Conservation (phyloP, 1,140 invertebrate genomes). For the Paralvinella palmiformis region DNA sequence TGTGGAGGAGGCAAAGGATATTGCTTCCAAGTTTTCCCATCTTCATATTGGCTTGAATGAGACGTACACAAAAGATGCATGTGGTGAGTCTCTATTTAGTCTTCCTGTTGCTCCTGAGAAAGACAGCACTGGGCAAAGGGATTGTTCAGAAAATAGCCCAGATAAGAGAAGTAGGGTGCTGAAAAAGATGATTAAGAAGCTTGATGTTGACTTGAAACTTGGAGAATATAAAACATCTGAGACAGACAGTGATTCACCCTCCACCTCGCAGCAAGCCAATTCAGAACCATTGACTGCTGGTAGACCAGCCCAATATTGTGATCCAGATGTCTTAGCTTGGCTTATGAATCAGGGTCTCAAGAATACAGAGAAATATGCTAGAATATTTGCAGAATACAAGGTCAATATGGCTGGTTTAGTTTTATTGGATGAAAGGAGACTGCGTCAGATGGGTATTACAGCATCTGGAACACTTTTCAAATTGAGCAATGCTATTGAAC, state of each 20-base stretch:
- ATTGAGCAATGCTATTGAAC: slow-evolving; percentile 32
- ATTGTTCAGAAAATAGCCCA: neutral
- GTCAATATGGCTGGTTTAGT: slow-evolving; percentile 33
- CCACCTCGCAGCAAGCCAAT: neutral
- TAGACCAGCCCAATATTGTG: neutral
- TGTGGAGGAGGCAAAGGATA: too few species aligned
- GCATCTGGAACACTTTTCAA: slow-evolving; percentile 37
- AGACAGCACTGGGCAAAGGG: too few species aligned
- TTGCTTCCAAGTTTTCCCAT: too few species aligned
- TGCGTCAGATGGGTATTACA: slow-evolving; percentile 38
- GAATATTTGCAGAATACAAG: slow-evolving; percentile 37
- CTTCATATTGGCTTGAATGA: too few species aligned
- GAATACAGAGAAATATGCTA: slow-evolving; percentile 30
- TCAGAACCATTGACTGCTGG: neutral
- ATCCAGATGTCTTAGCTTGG: neutral
- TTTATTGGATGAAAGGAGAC: slow-evolving; percentile 27
- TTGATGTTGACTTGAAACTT: neutral
- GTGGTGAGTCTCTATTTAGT: too few species aligned
- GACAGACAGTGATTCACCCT: neutral
- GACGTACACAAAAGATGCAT: too few species aligned
- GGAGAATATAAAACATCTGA: neutral
- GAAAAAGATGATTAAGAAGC: neutral
- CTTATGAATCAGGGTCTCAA: slow-evolving; percentile 24
- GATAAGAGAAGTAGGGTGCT: neutral
- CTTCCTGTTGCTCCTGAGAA: too few species aligned